Conservation (phyloP, 2,888 invertebrate genomes). For the Lagria hirta region DNA sequence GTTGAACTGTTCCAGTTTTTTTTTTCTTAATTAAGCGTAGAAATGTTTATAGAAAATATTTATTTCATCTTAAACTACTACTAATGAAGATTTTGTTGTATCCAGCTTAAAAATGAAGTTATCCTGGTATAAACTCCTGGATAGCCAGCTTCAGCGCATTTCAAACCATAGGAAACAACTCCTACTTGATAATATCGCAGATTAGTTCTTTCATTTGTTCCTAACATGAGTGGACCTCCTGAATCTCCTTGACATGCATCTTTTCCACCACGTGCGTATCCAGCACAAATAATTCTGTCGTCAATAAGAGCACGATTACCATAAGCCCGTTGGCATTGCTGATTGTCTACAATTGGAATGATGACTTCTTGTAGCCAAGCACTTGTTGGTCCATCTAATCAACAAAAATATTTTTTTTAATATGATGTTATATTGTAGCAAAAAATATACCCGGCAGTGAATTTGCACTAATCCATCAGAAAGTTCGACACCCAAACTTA, state of each 20-base stretch:
- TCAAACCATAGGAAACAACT: slow-evolving; percentile 67
- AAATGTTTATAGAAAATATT: slow-evolving; percentile 4
- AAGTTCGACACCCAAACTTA: too few relatives aligned
- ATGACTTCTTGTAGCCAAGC: slow-evolving; percentile 66
- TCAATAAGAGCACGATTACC: slow-evolving; percentile 61
- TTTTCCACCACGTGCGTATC: slow-evolving; percentile 63
- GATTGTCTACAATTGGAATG: slow-evolving; percentile 67
- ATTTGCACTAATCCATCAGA: too few relatives aligned
- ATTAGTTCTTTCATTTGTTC: slow-evolving; percentile 36
- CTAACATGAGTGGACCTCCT: slow-evolving; percentile 75
- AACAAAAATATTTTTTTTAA: slow-evolving; percentile 6
- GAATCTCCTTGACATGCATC: slow-evolving; percentile 82
- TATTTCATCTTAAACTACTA: slow-evolving; percentile 4
- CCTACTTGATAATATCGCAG: slow-evolving; percentile 63
- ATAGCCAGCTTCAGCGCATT: slow-evolving; percentile 63
- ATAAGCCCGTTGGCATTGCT: slow-evolving; percentile 63
- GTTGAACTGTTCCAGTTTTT: too few relatives aligned
- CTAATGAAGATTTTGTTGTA: slow-evolving; percentile 47
- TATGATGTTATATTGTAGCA: too few relatives aligned
- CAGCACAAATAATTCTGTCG: slow-evolving; percentile 70
- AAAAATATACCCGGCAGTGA: too few relatives aligned
- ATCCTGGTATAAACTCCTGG: slow-evolving; percentile 68
- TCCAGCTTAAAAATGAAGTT: slow-evolving; percentile 65
- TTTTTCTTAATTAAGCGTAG: too few relatives aligned
- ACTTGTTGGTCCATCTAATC: slow-evolving; percentile 68